Conservation (phyloP, 2,888 invertebrate species). For the Anthrax anthrax region DNA sequence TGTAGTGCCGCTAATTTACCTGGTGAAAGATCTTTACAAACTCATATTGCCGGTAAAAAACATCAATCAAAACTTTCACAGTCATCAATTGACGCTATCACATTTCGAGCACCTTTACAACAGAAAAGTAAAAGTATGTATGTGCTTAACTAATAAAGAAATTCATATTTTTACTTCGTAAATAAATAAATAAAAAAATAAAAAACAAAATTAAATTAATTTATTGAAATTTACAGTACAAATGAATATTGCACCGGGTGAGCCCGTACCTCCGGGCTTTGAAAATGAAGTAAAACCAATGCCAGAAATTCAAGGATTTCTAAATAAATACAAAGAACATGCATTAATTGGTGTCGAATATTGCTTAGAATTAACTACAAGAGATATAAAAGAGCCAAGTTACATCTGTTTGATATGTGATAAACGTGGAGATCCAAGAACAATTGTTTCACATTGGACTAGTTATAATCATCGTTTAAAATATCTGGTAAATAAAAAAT, state of each 20-base stretch:
- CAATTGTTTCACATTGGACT: conserved; percentile 63
- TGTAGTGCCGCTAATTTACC: conserved; percentile 33
- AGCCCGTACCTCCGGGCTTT: conserved; percentile 56
- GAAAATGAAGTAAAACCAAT: conserved; percentile 42
- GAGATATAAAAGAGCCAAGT: conserved; percentile 50
- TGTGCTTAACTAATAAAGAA: too few species aligned
- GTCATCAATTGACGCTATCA: conserved; percentile 12
- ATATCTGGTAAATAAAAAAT: conserved; percentile 41
- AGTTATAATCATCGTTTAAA: conserved; percentile 62
- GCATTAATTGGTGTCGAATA: conserved; percentile 62
- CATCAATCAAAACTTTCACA: conserved; percentile 16
- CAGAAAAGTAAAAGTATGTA: conserved; percentile 12
- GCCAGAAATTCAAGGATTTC: conserved; percentile 37
- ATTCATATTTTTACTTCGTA: too few species aligned
- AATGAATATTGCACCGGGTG: conserved; percentile 40
- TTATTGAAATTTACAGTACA: conserved; percentile 9
- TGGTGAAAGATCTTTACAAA: conserved; percentile 15
- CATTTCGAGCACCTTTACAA: conserved; percentile 13
- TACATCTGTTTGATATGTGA: conserved; percentile 67
- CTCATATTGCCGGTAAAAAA: conserved; percentile 17
- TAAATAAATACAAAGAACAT: conserved; percentile 36
- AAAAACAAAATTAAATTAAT: too few species aligned
- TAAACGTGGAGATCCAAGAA: conserved; percentile 64
- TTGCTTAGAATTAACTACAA: conserved; percentile 54
- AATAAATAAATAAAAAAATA: too few species aligned